Percentiles rank a stretch among this genome's conserved stretches.
Evolutionary conservation across 30 jellyfish, hydroid and myxozoan genomes (phyloP).

Genomic region (Aurelia coerulea): DNA sequence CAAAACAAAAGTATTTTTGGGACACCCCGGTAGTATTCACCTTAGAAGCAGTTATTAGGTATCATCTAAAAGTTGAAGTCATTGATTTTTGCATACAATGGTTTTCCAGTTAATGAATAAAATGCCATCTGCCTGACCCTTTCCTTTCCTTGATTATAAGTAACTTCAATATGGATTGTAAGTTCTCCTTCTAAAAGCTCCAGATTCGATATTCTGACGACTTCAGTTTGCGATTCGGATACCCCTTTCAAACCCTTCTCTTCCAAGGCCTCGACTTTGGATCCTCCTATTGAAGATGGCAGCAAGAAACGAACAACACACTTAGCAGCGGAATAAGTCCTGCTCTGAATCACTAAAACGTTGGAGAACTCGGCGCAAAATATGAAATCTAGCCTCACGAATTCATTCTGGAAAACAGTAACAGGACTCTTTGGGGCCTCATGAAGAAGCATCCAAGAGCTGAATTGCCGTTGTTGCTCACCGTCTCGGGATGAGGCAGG

Average conservation of each 20-base stretch:
- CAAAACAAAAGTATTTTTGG: too few species aligned
- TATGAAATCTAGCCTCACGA: constrained; percentile 68
- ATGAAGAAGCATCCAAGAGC: constrained; percentile 78
- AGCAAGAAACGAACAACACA: constrained; percentile 64
- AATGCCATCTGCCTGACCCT: constrained; percentile 50
- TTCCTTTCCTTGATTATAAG: constrained; percentile 44
- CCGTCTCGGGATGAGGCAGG: not conserved
- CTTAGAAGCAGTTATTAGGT: too few species aligned
- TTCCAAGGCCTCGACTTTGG: constrained; percentile 70
- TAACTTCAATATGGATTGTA: constrained; percentile 76
- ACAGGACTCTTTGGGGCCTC: constrained; percentile 86
- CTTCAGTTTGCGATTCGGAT: constrained; percentile 11
- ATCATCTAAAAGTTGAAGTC: constrained; percentile 3
- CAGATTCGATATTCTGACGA: constrained; percentile 79
- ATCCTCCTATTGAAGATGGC: constrained; percentile 90
- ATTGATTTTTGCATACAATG: constrained; percentile 73
- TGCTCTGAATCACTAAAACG: constrained; percentile 83
- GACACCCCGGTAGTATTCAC: too few species aligned
- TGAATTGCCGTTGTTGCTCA: not conserved
- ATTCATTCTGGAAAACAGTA: constrained; percentile 66
- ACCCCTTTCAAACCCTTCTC: constrained; percentile 35
- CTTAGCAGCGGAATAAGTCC: constrained; percentile 21
- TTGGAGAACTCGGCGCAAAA: constrained; percentile 91
- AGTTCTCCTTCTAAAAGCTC: constrained; percentile 85
- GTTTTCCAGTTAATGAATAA: constrained; percentile 67